These are phyloP conservation scores for Nothocercus julius DNA, from an alignment of 2,113 vertebrate genomes.

Conservation along the genomic window DNA sequence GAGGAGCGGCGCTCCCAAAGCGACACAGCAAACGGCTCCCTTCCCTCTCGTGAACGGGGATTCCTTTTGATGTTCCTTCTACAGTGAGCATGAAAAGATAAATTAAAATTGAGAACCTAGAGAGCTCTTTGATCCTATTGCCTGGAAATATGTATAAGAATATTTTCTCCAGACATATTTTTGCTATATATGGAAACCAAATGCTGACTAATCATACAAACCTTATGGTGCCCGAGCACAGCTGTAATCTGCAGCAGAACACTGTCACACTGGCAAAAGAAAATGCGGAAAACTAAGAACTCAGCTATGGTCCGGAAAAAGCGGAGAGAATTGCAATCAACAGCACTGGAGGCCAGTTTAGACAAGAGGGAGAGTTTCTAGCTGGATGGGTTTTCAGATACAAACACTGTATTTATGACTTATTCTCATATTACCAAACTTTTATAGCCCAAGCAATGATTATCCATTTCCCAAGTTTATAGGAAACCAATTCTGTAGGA, in stretches of 20 bases:
- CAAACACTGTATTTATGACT: constrained; percentile 51
- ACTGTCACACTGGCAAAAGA: constrained; percentile 9
- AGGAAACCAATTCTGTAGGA: not conserved
- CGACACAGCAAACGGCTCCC: constrained; percentile 14
- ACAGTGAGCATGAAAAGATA: constrained; percentile 55
- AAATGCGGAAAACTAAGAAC: not conserved
- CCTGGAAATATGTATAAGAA: constrained; percentile 63
- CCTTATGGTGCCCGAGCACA: constrained; percentile 63
- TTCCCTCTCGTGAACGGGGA: constrained; percentile 14
- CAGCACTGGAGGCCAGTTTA: constrained; percentile 1
- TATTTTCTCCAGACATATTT: constrained; percentile 72
- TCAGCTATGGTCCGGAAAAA: not conserved
- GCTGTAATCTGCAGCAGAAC: constrained; percentile 61
- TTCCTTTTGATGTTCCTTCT: constrained; percentile 54
- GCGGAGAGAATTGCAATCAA: constrained; percentile 53
- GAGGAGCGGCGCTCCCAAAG: not conserved
- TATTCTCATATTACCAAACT: constrained; percentile 48
- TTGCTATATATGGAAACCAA: constrained; percentile 74
- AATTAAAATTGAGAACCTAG: constrained; percentile 63
- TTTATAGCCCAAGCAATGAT: constrained; percentile 6
- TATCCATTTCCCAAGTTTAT: not conserved
- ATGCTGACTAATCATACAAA: constrained; percentile 73
- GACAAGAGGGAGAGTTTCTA: constrained; percentile 19
- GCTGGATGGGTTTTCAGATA: constrained; percentile 37
- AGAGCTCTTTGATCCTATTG: constrained; percentile 67